Evolutionary conservation across 2,113 vertebrate species (phyloP), one percentile per base, ranked within the genome.

Genomic region (Gavia stellata): DNA sequence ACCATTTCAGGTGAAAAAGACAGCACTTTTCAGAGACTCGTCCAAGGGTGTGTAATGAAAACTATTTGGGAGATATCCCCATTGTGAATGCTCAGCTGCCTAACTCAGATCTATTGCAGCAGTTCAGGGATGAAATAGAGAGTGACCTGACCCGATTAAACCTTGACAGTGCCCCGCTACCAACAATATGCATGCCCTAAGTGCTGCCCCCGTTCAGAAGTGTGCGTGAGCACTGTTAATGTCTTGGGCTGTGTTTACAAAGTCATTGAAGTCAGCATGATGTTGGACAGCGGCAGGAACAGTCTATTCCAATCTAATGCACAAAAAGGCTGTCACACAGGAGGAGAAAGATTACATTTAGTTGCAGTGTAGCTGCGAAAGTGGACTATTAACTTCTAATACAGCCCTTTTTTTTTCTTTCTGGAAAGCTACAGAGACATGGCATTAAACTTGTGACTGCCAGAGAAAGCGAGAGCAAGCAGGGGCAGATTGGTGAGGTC

Each of bases 141-240:
- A 63, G 70, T 81, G 94, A 91, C 94, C 96, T 97, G 96, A 97
- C 96, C 97, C 25, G 44, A 96, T 98, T 97, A 98, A 95, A 88
- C 63, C 79, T 91, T 71, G 59, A 33, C 72, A 80, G 49, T 2
- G 1, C 36, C 84, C 71, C 0, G 14, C 42, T 50, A 59, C 36
- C 88, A 67, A 36, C 86, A 61, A 42, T 63, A 42, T 16, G 6
- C 2, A 9, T 0, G 6, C 84, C 90, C 86, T 21, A 42, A 94
- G 91, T 14, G 56, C 72, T 80, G 68, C 42, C 70, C 77, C 93
- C 3, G 4, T 81, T 89, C 63, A 6, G 61, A 13, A 62, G 44
- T 5, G 3, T 45, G 70, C 11, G 14, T 34, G 83, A 16, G 4
- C 8, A 3, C 59, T 50, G 73, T 71, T 90, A 82, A 81, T 63